These are phyloP conservation scores for Apogon hyalosoma DNA, from an alignment of 2,797 vertebrate genomes.

Conservation along the genomic window DNA sequence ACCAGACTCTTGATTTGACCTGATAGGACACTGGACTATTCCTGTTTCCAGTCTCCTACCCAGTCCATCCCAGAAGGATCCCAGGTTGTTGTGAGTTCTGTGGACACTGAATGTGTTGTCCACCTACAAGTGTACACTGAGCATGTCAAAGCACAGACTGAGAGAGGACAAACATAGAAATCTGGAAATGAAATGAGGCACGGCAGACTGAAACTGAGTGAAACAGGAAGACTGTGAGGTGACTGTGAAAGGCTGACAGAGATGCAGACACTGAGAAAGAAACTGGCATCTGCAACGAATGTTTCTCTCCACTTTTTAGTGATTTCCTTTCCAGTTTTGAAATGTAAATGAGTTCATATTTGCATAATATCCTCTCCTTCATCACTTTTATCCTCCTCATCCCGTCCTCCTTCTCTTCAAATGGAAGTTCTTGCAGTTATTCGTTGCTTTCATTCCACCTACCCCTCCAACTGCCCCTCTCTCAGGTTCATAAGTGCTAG, in stretches of 20 bases:
- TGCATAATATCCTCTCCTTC: constrained; percentile 71
- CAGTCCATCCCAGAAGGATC: no score
- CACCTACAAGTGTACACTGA: constrained; percentile 1
- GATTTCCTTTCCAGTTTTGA: constrained; percentile 71
- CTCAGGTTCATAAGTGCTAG: constrained; percentile 69
- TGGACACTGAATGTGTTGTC: background rate
- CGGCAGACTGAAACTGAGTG: constrained; percentile 8
- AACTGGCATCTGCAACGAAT: constrained; percentile 50
- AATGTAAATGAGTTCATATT: constrained; percentile 76
- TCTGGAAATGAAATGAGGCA: no score
- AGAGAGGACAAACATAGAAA: constrained; percentile 13
- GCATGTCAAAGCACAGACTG: constrained; percentile 16
- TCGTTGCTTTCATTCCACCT: constrained; percentile 49
- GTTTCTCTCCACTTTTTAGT: constrained; percentile 53
- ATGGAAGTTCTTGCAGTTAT: constrained; percentile 40
- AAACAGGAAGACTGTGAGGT: background rate
- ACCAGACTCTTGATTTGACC: no score
- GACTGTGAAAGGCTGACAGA: constrained; percentile 15
- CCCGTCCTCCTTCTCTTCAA: constrained; percentile 44
- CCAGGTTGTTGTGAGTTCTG: background rate
- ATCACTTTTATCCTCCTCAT: constrained; percentile 47
- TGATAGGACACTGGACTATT: no score
- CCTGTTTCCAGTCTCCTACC: no score
- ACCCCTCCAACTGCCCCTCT: constrained; percentile 35
- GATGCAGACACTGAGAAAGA: constrained; percentile 27